Evolutionary conservation across 2,888 invertebrate genomes (phyloP), one percentile per base, ranked within the genome.

Genomic region (Chorisops tibialis): DNA sequence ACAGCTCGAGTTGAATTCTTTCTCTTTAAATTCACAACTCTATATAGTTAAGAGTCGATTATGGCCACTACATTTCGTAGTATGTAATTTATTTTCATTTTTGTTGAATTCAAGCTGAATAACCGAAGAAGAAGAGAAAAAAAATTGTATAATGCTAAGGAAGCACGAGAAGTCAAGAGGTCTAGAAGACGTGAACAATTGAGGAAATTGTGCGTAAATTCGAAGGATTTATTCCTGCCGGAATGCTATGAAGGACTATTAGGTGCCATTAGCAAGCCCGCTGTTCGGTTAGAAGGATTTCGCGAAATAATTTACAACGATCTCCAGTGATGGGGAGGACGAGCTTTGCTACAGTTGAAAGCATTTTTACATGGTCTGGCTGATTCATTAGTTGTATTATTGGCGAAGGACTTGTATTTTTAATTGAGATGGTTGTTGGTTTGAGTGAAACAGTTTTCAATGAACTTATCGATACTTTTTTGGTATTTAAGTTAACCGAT

Each of bases 171-270:
- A 30, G 30, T 30, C 30, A 30, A 30, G 30, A 30, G 30, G 30
- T 30, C 30, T 30, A 60, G 38, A 41, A 61, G 49, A 54, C 54
- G 50, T 50, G 30, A 56, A 63, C 61, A 63, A 63, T 63, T 30
- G 61, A 58, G 61, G 61, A 63, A 63, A 63, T 63, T 63, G 61
- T 63, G 63, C 63, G 61, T 63, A 54, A 63, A 63, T 58, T 60
- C 45, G 22, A 35, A 60, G 54, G 43, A 63, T 58, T 61, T 58
- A 35, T 43, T 58, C 50, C 51, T 38, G 19, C 9, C 37, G 43
- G 30, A 24, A 38, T 21, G 47, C 19, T 21, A n/a, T n/a, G 47
- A 22, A n/a, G 47, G 50, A 45, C 60, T 60, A 60, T 63, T 61
- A 63, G 58, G 50, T 51, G 47, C 49, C 63, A 63, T 63, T 63